These are phyloP conservation scores for Scotopteryx bipunctaria DNA, from an alignment of 2,888 invertebrate genomes.

Conservation along the genomic window DNA sequence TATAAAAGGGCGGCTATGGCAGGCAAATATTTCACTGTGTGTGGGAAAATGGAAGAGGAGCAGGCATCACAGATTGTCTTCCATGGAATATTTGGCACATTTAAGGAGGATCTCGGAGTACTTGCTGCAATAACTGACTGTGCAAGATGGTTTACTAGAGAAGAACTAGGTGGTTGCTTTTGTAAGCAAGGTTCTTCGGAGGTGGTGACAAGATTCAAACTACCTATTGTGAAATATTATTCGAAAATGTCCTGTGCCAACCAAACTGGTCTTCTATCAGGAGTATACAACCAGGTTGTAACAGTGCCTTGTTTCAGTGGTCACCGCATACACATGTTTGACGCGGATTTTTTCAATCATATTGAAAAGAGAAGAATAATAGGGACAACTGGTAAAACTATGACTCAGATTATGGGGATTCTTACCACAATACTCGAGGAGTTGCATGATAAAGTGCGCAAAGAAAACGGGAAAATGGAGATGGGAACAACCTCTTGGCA, in stretches of 20 bases:
- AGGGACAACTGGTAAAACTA: background rate
- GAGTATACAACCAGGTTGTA: background rate
- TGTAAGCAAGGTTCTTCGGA: background rate
- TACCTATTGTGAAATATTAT: background rate
- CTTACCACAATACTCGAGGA: background rate
- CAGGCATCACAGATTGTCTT: background rate
- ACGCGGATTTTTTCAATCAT: background rate
- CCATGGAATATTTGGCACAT: background rate
- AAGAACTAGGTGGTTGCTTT: background rate
- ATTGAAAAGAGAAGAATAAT: background rate
- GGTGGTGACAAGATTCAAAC: background rate
- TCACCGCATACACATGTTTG: background rate
- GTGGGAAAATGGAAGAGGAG: background rate
- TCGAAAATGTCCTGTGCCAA: background rate
- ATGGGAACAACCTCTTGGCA: background rate
- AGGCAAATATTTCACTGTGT: background rate
- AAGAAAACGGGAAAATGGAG: background rate
- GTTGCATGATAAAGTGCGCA: background rate
- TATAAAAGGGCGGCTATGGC: background rate
- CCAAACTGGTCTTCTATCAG: background rate
- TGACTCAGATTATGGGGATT: background rate
- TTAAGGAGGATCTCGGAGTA: background rate
- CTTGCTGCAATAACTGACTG: background rate
- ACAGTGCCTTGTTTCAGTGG: background rate
- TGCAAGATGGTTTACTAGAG: background rate